A percentile compares a stretch with the other conserved stretches of the same genome.
Evolutionary conservation across 2,113 vertebrate species (phyloP).

Genomic region (Trichomycterus rosablanca): DNA sequence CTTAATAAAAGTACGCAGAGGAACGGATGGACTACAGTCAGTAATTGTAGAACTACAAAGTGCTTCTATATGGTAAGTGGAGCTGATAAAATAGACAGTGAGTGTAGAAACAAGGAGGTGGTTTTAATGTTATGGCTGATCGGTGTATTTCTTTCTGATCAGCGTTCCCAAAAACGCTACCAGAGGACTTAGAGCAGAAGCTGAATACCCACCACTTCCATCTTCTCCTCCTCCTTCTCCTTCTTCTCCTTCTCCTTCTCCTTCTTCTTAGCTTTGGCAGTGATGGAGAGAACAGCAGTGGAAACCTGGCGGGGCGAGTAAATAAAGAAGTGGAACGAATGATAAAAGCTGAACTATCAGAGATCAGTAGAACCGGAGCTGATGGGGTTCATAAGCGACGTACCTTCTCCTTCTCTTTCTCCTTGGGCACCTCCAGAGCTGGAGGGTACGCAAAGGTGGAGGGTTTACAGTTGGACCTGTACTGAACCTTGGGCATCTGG

Average conservation of each 20-base stretch:
- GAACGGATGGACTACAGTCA: too few relatives aligned
- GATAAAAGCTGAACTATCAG: background rate
- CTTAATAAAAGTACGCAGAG: too few relatives aligned
- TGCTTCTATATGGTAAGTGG: too few relatives aligned
- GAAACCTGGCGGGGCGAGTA: conserved; percentile 76
- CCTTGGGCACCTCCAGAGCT: conserved; percentile 95
- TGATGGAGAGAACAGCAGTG: conserved; percentile 96
- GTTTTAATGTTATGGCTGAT: too few relatives aligned
- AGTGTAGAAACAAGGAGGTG: too few relatives aligned
- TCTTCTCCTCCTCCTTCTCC: conserved; percentile 89
- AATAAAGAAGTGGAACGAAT: background rate
- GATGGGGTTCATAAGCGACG: conserved; percentile 26
- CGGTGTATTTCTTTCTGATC: too few relatives aligned
- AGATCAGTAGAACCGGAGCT: conserved; percentile 2
- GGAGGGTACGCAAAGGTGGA: conserved; percentile 97
- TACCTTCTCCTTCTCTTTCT: conserved; percentile 99
- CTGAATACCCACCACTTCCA: conserved; percentile 88
- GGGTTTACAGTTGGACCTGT: conserved; percentile 97
- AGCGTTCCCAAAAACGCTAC: too few relatives aligned
- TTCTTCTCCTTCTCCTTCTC: conserved; percentile 93
- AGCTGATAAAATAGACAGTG: too few relatives aligned
- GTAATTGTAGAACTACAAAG: too few relatives aligned
- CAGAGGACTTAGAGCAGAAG: too few relatives aligned
- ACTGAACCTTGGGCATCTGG: conserved; percentile 99
- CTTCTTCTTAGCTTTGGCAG: conserved; percentile 98